Evolutionary conservation across 2,797 vertebrate species (phyloP), one percentile per base, ranked within the genome.

Genomic region (Nothura maculosa): DNA sequence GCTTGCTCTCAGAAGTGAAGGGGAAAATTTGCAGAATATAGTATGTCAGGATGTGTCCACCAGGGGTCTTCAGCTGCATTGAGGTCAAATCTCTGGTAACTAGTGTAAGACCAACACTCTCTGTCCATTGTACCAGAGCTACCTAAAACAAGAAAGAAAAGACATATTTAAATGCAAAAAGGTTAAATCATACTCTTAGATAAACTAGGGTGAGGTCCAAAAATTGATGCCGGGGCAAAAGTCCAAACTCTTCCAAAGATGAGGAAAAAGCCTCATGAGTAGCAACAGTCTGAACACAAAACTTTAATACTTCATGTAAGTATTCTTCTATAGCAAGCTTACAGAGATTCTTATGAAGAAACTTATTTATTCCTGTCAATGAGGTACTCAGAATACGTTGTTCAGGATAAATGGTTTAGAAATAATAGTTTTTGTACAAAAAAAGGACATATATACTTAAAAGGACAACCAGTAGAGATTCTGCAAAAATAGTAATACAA

Each of bases 1-100:
- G 98, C 92, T 99, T 99, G 98, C 99, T 99, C 97, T 99, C 99
- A 0, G 99, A 99, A 42, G 99, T 99, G 97, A 99, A 99, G 62
- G 99, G 99, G 90, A 99, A 99, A 97, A 99, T 98, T 97, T 99
- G 99, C 75, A 99, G 98, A 97, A 99, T 99, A 85, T 97, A 96
- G 96, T 98, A 99, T 36, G 99, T 99, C 88, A 99, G 98, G 66
- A 99, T 98, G 93, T 99, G 99, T 93, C 99, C 99, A 6, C 98
- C 95, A 12, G 99, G 99, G 11, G 98, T 99, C 98, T 98, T 99
- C 96, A 99, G 98, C 93, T 99, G 99, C 98, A 99, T 98, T 11
- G 99, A 99, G 54, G 97, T 98, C 95, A 99, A 97, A 97, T 99
- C 99, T 87, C 99, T 98, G 98, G 96, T 99, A 83, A 99, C 98